phyloP scores from a whole-genome alignment of 2,113 vertebrate genomes.

The Lanius ludovicianus region DNA sequence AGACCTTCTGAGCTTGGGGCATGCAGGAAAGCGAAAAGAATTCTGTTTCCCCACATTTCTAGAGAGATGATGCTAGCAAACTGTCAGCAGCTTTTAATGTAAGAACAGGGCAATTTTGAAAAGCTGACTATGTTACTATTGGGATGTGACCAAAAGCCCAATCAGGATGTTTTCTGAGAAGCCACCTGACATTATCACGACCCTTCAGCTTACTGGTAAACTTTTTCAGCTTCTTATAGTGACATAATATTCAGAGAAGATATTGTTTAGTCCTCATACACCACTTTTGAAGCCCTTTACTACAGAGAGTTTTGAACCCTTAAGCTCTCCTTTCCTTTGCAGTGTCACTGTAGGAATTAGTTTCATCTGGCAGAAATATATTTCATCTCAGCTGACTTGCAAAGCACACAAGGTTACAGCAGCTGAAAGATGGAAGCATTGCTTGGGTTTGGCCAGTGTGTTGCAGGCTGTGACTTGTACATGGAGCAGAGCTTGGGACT shows the following conservation, averaged over 20 bases:
- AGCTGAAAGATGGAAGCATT: background rate
- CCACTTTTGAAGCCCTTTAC: background rate
- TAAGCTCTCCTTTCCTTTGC: background rate
- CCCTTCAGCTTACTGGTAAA: background rate
- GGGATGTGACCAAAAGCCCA: background rate
- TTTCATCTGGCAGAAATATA: background rate
- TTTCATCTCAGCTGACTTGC: background rate
- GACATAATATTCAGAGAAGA: background rate
- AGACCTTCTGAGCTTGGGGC: background rate
- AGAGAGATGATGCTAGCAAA: background rate
- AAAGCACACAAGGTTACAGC: background rate
- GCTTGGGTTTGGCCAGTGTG: background rate
- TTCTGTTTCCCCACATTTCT: background rate
- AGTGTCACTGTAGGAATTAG: background rate
- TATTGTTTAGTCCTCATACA: background rate
- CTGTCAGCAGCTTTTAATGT: background rate
- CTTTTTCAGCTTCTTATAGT: background rate
- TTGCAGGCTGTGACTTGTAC: background rate
- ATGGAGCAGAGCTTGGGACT: background rate
- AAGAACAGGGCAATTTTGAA: background rate
- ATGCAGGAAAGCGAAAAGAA: background rate
- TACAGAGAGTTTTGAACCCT: background rate
- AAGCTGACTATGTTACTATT: background rate
- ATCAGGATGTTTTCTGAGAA: background rate
- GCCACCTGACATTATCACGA: fast-evolving